Evolutionary conservation across 1,140 invertebrate genomes (phyloP), one percentile per base, ranked within the genome.

Genomic region (Calephelis nemesis): DNA sequence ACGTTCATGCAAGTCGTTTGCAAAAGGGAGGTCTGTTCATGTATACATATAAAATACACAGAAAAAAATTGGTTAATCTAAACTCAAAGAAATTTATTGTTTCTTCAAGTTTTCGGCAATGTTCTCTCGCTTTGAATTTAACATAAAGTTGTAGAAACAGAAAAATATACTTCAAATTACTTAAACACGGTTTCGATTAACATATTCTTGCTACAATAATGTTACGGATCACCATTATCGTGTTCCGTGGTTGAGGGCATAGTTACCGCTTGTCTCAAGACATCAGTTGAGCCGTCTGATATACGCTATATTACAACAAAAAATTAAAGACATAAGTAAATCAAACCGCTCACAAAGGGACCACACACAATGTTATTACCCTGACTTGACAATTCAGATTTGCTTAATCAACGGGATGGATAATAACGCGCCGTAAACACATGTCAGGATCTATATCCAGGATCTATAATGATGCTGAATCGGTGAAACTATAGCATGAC

Each of bases 371-470:
- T 19, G 15, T 10, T 58, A 58, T 58, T 58, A 58, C 7, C 19
- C 52, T 58, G 52, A 58, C 52, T 58, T 58, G 52, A 39, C 52
- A 30, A 39, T 58, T 58, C 52, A 58, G 19, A 58, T 58, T 58
- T 19, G 52, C 52, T 58, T 58, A 58, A 58, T 58, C 52, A 58
- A 58, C 52, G 30, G 52, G 15, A 30, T 11, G 30, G 52, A 54
- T 54, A 54, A 42, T 42, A 58, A 30, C 19, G 52, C 52, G 30
- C 30, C 52, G 52, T 58, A 58, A 58, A 58, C 19, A 54, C 52
- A 54, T 54, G 52, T 54, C 52, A 54, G 52, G 50, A 15, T 52
- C 50, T 52, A 15, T 52, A 52, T 52, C n/a, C 50, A 52, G 13
- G 19, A 54, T 54, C 52, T 54, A 30, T 30, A 54, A 9, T 54